Evolutionary conservation across 2,888 invertebrate genomes (phyloP).

Genomic region (Trachelus troglodyta): DNA sequence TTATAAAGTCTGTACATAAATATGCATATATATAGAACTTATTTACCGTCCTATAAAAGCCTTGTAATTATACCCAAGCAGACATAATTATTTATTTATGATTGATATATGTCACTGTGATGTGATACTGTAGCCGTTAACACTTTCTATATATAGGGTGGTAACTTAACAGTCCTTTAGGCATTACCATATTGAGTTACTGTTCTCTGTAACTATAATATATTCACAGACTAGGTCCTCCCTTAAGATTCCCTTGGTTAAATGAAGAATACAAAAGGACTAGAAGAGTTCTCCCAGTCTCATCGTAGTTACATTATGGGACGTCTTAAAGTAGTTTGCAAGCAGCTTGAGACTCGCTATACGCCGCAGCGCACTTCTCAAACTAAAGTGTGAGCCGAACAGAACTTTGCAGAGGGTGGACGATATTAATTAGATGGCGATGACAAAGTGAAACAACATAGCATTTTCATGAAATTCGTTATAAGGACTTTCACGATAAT

Average conservation of each 20-base stretch:
- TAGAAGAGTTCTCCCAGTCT: conserved; percentile 11
- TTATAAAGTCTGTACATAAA: neutral
- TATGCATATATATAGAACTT: neutral
- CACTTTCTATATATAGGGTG: neutral
- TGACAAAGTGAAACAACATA: conserved; percentile 28
- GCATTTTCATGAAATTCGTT: neutral
- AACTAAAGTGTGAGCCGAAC: conserved; percentile 22
- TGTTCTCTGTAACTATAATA: neutral
- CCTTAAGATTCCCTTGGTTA: neutral
- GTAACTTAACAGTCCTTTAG: neutral
- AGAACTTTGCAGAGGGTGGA: conserved; percentile 29
- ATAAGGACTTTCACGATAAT: neutral
- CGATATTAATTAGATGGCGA: conserved; percentile 49
- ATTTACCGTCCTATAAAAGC: neutral
- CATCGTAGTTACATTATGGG: conserved; percentile 30
- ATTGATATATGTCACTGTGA: neutral
- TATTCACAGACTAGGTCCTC: neutral
- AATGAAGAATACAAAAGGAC: neutral
- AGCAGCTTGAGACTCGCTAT: conserved; percentile 39
- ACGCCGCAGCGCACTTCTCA: neutral
- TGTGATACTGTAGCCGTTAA: neutral
- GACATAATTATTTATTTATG: neutral
- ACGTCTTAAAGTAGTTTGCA: conserved; percentile 44
- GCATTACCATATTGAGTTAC: neutral
- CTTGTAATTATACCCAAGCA: neutral